Percentiles rank a stretch among this genome's conserved stretches.
Conservation (phyloP, 2,888 invertebrate species). For the Luperina testacea region DNA sequence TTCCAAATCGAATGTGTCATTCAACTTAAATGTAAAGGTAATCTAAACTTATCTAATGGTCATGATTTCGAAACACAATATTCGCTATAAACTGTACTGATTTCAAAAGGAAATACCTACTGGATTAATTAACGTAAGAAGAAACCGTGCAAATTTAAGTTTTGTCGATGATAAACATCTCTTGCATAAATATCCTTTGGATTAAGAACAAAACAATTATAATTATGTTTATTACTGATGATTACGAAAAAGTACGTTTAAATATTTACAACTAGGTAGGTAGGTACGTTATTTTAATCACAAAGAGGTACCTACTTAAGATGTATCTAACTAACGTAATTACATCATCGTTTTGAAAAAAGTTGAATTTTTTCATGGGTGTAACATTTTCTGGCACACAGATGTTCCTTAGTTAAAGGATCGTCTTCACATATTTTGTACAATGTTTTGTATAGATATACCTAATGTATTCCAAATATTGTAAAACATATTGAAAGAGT, state of each 20-base stretch:
- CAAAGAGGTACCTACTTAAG: too few relatives aligned
- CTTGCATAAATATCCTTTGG: constrained; percentile 32
- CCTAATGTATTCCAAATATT: background rate
- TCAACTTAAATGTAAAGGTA: background rate
- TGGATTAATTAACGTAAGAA: constrained; percentile 27
- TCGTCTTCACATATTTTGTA: background rate
- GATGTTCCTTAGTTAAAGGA: background rate
- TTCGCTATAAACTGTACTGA: background rate
- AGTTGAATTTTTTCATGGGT: background rate
- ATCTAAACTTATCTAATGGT: background rate
- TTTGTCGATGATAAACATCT: constrained; percentile 28
- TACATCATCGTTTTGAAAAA: background rate
- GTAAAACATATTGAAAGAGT: background rate
- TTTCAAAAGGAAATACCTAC: constrained; percentile 20
- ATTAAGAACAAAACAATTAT: constrained; percentile 10
- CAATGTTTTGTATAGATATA: background rate
- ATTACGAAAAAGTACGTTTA: background rate
- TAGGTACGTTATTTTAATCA: background rate
- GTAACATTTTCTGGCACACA: background rate
- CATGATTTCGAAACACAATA: background rate
- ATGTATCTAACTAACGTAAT: background rate
- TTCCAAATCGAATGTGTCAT: background rate
- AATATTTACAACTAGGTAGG: background rate
- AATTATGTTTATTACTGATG: constrained; percentile 15
- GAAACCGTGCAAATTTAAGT: constrained; percentile 31